Percentiles rank a stretch among this genome's conserved stretches.
phyloP scores from a whole-genome alignment of 2,797 vertebrate genomes.

The Tamandua tetradactyla region DNA sequence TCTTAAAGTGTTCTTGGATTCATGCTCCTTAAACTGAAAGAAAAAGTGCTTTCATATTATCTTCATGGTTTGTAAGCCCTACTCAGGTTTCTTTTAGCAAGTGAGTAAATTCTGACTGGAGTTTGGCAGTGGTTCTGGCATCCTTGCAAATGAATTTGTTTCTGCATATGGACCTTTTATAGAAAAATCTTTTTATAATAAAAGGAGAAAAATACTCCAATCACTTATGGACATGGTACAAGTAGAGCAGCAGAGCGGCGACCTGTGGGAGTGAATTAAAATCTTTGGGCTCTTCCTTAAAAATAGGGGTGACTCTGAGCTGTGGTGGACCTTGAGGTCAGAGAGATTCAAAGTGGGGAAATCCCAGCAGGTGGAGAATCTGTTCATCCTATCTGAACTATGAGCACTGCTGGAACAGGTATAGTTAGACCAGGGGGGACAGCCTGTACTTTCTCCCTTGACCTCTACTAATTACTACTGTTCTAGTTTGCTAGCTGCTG shows the following conservation, averaged over 20 bases:
- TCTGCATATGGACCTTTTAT: background rate
- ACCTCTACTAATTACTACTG: background rate
- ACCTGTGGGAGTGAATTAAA: background rate
- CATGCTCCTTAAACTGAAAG: background rate
- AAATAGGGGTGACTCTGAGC: background rate
- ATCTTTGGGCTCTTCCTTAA: background rate
- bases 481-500: too few species aligned
- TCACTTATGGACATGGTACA: background rate
- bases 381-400: background rate
- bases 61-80: background rate
- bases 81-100: conserved; percentile 15
- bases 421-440: background rate
- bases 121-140: background rate
- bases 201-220: background rate
- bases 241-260: background rate
- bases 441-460: background rate
- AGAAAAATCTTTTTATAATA: background rate
- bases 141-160: background rate
- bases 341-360: background rate
- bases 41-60: background rate
- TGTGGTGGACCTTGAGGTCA: background rate
- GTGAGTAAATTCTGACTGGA: background rate
- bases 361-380: background rate
- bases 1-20: background rate
- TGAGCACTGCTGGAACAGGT: background rate